Conservation (phyloP, 2,888 invertebrate species). For the Amorpha juglandis region DNA sequence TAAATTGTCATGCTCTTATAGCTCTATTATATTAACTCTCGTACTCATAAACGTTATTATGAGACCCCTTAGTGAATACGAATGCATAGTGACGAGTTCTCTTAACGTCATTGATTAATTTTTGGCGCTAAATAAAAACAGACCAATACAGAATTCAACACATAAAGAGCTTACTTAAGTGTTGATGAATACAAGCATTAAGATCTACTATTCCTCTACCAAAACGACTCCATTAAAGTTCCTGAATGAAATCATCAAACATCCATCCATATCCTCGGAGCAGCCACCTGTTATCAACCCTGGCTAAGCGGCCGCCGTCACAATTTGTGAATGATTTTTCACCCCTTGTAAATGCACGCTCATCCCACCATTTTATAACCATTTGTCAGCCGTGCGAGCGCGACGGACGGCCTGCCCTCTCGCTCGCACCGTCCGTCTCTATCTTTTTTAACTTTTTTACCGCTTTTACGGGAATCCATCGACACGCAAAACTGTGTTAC, state of each 20-base stretch:
- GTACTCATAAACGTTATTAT: too few relatives aligned
- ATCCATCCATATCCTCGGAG: background rate
- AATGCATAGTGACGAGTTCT: too few relatives aligned
- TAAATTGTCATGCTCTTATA: too few relatives aligned
- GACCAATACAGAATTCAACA: too few relatives aligned
- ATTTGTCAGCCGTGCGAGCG: conserved; percentile 81
- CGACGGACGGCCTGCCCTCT: conserved; percentile 71
- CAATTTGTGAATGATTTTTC: conserved; percentile 82
- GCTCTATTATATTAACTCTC: too few relatives aligned
- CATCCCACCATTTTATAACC: conserved; percentile 77
- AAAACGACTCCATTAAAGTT: background rate
- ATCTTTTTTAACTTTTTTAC: conserved; percentile 72
- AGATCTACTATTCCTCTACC: too few relatives aligned
- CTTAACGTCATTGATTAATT: too few relatives aligned
- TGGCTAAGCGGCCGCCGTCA: conserved; percentile 71
- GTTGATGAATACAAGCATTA: too few relatives aligned
- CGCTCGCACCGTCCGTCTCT: conserved; percentile 31
- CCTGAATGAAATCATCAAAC: background rate
- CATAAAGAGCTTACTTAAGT: too few relatives aligned
- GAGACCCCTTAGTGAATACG: too few relatives aligned
- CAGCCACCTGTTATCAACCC: conserved; percentile 20
- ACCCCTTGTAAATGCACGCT: conserved; percentile 61
- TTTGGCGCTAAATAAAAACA: too few relatives aligned
- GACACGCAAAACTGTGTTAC: conserved; percentile 83
- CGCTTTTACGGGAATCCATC: conserved; percentile 81